Evolutionary conservation across 1,140 invertebrate genomes (phyloP).

Genomic region (Micrasema longulum): DNA sequence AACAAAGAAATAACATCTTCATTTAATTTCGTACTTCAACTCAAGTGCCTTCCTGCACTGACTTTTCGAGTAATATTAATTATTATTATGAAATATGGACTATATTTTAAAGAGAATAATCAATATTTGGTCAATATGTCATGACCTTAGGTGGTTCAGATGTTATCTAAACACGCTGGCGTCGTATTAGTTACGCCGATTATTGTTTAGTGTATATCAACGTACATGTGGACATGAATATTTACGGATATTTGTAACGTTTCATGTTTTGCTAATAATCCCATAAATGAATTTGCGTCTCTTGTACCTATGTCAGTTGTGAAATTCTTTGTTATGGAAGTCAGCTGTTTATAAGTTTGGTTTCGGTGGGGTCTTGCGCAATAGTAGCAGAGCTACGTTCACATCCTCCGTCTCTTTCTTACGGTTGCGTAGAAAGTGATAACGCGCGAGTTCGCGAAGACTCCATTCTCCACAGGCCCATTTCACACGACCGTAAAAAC

Average conservation of each 20-base stretch:
- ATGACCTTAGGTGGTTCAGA: constrained; percentile 35
- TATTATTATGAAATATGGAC: neutral
- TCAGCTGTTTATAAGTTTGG: constrained; percentile 54
- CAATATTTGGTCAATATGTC: constrained; percentile 45
- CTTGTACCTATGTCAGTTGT: constrained; percentile 11
- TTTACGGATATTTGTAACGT: neutral
- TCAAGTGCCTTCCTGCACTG: neutral
- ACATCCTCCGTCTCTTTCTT: neutral
- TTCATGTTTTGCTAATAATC: neutral
- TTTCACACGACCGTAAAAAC: too few species aligned
- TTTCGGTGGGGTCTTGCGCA: constrained; percentile 1
- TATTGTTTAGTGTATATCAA: neutral
- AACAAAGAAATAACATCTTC: too few species aligned
- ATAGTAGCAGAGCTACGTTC: constrained; percentile 16
- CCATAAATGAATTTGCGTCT: constrained; percentile 8
- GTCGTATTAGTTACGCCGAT: constrained; percentile 8
- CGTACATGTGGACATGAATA: constrained; percentile 1
- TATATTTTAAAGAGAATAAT: constrained; percentile 35
- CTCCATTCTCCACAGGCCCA: too few species aligned
- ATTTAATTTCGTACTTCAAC: too few species aligned
- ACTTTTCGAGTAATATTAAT: neutral
- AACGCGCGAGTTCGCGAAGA: too few species aligned
- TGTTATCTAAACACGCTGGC: constrained; percentile 42
- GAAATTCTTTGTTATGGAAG: constrained; percentile 51
- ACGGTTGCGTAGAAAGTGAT: constrained; percentile 6